phyloP scores from a whole-genome alignment of 2,888 invertebrate species.

The Scelioninae gen. 2 region DNA sequence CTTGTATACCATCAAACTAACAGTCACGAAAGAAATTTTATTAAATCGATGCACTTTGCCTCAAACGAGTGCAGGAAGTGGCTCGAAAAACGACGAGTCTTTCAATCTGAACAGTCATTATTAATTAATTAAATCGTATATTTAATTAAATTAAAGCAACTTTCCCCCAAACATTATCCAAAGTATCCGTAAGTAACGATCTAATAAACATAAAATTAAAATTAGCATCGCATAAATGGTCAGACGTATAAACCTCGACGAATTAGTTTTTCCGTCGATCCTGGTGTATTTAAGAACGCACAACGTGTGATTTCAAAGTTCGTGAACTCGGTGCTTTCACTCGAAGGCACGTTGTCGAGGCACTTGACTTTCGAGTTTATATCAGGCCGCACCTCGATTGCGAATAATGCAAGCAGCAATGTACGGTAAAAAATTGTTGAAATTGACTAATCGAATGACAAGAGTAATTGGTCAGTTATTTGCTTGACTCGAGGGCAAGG shows the following conservation, averaged over 20 bases:
- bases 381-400: slow-evolving; percentile 61
- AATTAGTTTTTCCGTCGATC: slow-evolving; percentile 43
- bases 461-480: slow-evolving; percentile 61
- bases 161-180: slow-evolving; percentile 32
- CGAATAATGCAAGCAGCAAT: slow-evolving; percentile 57
- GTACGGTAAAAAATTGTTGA: slow-evolving; percentile 52
- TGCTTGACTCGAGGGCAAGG: slow-evolving; percentile 61
- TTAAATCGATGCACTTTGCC: neutral
- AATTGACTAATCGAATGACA: slow-evolving; percentile 61
- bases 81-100: neutral
- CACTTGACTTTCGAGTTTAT: slow-evolving; percentile 62
- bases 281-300: slow-evolving; percentile 47
- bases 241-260: slow-evolving; percentile 7
- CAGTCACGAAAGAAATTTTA: neutral
- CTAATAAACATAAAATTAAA: slow-evolving; percentile 18
- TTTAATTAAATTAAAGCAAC: slow-evolving; percentile 24
- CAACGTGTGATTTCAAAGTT: slow-evolving; percentile 59
- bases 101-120: slow-evolving; percentile 1
- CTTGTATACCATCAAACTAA: slow-evolving; percentile 17
- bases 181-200: slow-evolving; percentile 7
- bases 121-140: slow-evolving; percentile 27
- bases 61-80: neutral
- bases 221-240: slow-evolving; percentile 1
- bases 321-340: slow-evolving; percentile 61
- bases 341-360: slow-evolving; percentile 59